Conservation (phyloP, 2,113 vertebrate genomes). For the Ameiurus melas region DNA sequence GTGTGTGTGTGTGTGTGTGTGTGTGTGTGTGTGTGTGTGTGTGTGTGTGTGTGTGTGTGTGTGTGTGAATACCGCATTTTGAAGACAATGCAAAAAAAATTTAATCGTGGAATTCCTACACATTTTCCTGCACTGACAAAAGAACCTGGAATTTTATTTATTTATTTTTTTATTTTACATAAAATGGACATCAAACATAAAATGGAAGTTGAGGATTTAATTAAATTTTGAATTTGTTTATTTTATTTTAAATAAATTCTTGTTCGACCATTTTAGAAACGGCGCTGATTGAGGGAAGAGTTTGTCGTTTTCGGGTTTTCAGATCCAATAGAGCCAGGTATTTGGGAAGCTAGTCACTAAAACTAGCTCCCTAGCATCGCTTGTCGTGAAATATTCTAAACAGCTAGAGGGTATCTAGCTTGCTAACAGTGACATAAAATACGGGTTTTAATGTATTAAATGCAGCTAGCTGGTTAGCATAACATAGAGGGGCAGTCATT, state of each 20-base stretch:
- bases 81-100: not conserved
- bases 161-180: too few species aligned
- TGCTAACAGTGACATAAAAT: not conserved
- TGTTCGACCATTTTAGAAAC: not conserved
- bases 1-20: too few species aligned
- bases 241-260: too few species aligned
- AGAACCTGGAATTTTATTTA: too few species aligned
- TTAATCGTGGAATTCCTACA: not conserved
- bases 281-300: too few species aligned
- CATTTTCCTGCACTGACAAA: not conserved
- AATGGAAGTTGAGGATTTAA: too few species aligned
- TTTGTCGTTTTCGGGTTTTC: not conserved
- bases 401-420: not conserved
- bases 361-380: not conserved
- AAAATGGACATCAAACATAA: too few species aligned
- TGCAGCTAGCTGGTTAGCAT: not conserved
- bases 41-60: too few species aligned
- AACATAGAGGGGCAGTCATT: not conserved
- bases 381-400: not conserved
- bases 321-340: not conserved
- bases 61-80: not conserved
- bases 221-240: too few species aligned
- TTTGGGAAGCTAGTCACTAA: not conserved
- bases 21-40: too few species aligned
- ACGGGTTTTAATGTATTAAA: not conserved